Percentiles rank a stretch among this genome's conserved stretches.
Evolutionary conservation across 2,888 invertebrate species (phyloP).

Genomic region (Bellardia pandia): DNA sequence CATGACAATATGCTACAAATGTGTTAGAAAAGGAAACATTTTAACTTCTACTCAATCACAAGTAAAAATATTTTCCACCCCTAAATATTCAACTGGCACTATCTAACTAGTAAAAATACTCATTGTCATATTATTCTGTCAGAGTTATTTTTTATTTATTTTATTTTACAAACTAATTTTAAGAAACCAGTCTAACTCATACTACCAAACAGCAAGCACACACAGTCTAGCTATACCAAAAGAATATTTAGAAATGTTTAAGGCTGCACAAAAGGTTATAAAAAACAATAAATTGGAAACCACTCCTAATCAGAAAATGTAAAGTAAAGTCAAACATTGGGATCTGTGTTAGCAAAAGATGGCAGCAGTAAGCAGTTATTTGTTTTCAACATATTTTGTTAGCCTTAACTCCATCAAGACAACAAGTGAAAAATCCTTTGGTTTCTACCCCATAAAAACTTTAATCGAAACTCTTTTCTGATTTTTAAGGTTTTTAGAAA

Average conservation of each 20-base stretch:
- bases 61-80: background rate
- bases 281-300: background rate
- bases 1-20: conserved; percentile 13
- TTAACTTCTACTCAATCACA: background rate
- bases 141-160: conserved; percentile 40
- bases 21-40: conserved; percentile 48
- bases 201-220: conserved; percentile 23
- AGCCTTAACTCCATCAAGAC: background rate
- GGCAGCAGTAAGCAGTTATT: background rate
- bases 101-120: background rate
- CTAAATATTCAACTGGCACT: background rate
- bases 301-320: background rate
- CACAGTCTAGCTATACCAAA: background rate
- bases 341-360: background rate
- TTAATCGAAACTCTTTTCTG: background rate
- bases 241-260: conserved; percentile 13
- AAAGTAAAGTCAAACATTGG: background rate
- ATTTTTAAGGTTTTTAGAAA: background rate
- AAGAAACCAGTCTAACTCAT: conserved; percentile 70
- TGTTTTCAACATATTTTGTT: background rate
- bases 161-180: background rate
- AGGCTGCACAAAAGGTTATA: background rate
- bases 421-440: conserved; percentile 31
- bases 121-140: background rate
- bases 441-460: background rate